Percentiles rank a stretch among this genome's conserved stretches.
phyloP scores from a whole-genome alignment of 2,888 invertebrate species.

The Agapostemon virescens region DNA sequence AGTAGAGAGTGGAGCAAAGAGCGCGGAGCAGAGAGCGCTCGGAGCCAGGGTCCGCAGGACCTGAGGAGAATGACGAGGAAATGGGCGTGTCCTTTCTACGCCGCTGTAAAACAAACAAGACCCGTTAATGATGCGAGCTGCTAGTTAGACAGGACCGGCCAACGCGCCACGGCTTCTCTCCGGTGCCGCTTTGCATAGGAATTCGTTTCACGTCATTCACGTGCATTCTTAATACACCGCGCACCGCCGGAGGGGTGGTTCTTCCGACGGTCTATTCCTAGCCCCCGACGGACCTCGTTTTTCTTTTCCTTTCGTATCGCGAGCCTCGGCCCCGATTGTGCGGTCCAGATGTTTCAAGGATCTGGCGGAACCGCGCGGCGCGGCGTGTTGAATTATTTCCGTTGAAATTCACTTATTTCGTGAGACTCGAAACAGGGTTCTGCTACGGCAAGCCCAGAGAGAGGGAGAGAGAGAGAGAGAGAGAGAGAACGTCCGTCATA shows the following conservation, averaged over 20 bases:
- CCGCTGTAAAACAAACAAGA: conserved; percentile 74
- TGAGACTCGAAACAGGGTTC: not conserved
- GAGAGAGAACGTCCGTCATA: not conserved
- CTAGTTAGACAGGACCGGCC: conserved; percentile 64
- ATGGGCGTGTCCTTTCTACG: conserved; percentile 72
- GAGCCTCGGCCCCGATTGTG: conserved; percentile 25
- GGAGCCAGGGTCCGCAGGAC: conserved; percentile 52
- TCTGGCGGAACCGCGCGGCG: not conserved
- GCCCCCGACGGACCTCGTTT: conserved; percentile 12
- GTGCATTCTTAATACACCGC: conserved; percentile 67
- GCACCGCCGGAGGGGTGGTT: conserved; percentile 58
- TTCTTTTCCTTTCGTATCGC: conserved; percentile 35
- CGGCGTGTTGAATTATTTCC: not conserved
- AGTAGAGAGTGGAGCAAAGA: conserved; percentile 18
- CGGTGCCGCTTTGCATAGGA: conserved; percentile 72
- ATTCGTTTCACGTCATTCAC: conserved; percentile 74
- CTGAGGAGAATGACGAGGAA: conserved; percentile 62
- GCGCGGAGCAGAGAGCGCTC: conserved; percentile 12
- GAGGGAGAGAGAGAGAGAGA: not conserved
- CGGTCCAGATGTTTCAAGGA: conserved; percentile 7
- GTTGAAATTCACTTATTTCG: conserved; percentile 6
- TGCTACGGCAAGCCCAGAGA: not conserved
- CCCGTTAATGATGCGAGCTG: conserved; percentile 73
- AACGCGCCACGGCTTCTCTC: not conserved
- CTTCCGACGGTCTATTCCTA: conserved; percentile 56